Base-by-base conservation (phyloP, 2,113 vertebrate genomes). In the Herpetotheres cachinnans region DNA sequence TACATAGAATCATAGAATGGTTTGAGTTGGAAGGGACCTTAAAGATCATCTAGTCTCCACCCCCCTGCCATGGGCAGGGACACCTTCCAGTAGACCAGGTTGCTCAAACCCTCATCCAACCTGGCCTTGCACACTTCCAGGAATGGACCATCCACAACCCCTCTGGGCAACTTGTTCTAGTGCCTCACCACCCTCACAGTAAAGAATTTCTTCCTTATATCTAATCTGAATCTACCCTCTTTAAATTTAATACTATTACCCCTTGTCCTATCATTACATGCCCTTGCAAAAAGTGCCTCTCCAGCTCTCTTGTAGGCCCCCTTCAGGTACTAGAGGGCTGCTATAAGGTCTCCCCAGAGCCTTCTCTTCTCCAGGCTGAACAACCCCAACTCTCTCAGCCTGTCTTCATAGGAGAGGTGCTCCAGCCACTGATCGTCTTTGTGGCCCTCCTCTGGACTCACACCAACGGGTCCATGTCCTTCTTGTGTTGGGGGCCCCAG, bases 121-220 rank as follows among this genome's bases (percentile, higher is more conserved):
- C 30, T 38, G n/a, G 9, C 30, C 22, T 50, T 44, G 26, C 63
- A 56, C n/a, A n/a, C n/a, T n/a, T n/a, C n/a, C 27, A 47, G 21
- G 19, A 12, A 25, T 8, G 11, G 11, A 4, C 4, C 5, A 1
- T 56, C 8, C 9, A 44, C 7, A 56, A 0, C 14, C 65, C 55
- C 34, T 55, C 82, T 46, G 8, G 49, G 21, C 10, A 84, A 11
- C 10, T 8, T 26, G 16, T 62, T 62, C 30, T 25, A 84, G 20
- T 44, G 29, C 6, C 19, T 46, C 18, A 52, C 14, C 22, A 46
- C 38, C 9, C 6, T 4, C 34, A 36, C 17, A 55, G 12, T 10
- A 34, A 29, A 34, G 4, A 27, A 40, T 36, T 55, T 70, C 30
- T 49, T 38, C 40, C n/a, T 49, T 36, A 14, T 55, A 74, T 16